Evolutionary conservation across 2,888 invertebrate species (phyloP), one percentile per base, ranked within the genome.

Genomic region (Cryptosula pallasiana): DNA sequence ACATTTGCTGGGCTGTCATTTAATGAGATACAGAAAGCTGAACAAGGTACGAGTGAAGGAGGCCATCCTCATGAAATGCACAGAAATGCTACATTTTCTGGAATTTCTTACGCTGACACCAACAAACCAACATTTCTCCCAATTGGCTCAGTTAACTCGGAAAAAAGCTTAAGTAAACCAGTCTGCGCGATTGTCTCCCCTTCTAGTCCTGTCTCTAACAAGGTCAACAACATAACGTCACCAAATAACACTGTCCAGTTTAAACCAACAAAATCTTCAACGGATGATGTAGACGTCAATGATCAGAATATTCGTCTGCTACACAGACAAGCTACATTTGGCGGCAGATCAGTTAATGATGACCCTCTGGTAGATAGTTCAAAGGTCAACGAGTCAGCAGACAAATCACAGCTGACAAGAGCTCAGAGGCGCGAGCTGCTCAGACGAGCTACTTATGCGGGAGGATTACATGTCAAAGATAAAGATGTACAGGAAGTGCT

Each of bases 291-390:
- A 2, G 63, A 29, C 3, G 63, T 63, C 32, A 32, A 63, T 32
- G 63, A 63, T n/a, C 27, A 9, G 3, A 63, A 63, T n/a, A 63
- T 63, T 34, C 27, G 63, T 29, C 20, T 29, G 32, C 32, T 63
- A 32, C 63, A 63, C 32, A 2, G 63, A 3, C 63, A 63, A n/a
- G 63, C 63, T 29, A 63, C 63, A 27, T 63, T 63, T 63, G 63
- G 63, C 5, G 63, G 63, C 2, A 63, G 63, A n/a, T 5, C 32
- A 13, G 34, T 32, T 27, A n/a, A 3, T 25, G 63, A 63, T n/a
- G 57, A n/a, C n/a, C 20, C 20, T 9, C 5, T 25, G 32, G 3
- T 32, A 25, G 63, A 32, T 3, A n/a, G 2, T 9, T 25, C 32
- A 3, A 32, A 63, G 3, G 9, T 13, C 2, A 27, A 63, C 32